Conservation (phyloP, 2,797 vertebrate genomes). For the Thalassophryne amazonica region DNA sequence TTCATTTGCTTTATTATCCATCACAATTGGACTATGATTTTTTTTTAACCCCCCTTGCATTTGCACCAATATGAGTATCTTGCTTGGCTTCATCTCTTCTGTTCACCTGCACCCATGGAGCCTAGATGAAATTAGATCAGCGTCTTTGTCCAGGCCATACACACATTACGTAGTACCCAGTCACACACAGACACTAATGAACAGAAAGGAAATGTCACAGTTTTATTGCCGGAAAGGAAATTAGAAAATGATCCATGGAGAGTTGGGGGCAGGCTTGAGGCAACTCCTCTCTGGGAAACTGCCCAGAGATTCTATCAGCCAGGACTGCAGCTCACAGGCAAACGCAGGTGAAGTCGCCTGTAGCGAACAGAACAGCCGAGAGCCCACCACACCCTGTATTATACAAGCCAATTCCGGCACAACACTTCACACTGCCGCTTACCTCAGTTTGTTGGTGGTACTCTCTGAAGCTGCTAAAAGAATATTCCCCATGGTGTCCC, state of each 20-base stretch:
- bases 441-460: conserved; percentile 43
- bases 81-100: conserved; percentile 15
- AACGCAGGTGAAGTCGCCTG: conserved; percentile 43
- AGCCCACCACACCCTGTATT: conserved; percentile 43
- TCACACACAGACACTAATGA: background rate
- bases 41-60: too few relatives aligned
- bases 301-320: conserved; percentile 62
- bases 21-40: conserved; percentile 33
- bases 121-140: conserved; percentile 35
- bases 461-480: conserved; percentile 35
- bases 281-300: conserved; percentile 53
- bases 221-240: conserved; percentile 26
- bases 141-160: background rate
- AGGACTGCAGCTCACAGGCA: conserved; percentile 20
- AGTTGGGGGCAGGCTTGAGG: conserved; percentile 7
- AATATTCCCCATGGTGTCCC: conserved; percentile 35
- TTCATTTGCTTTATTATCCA: conserved; percentile 57
- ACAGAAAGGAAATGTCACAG: conserved; percentile 32
- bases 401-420: conserved; percentile 27
- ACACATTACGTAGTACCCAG: conserved; percentile 12
- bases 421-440: conserved; percentile 36
- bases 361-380: conserved; percentile 26
- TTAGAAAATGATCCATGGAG: conserved; percentile 25
- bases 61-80: conserved; percentile 23
- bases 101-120: conserved; percentile 12